Conservation (phyloP, 1,140 invertebrate species). For the Diabrotica undecimpunctata region DNA sequence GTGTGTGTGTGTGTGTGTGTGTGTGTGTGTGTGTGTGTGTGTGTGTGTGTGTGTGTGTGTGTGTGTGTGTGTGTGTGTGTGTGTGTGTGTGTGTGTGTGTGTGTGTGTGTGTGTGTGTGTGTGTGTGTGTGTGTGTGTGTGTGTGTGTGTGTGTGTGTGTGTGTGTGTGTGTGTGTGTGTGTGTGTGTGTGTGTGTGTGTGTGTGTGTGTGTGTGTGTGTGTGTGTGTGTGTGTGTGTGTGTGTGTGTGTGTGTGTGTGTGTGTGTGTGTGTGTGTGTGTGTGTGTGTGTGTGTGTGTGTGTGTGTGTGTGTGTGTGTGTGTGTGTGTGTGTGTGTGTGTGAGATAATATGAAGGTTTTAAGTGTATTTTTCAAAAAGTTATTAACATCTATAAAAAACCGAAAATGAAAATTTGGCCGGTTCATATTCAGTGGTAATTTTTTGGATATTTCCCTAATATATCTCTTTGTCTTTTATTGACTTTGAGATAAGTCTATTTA, state of each 20-base stretch:
- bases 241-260: conserved; percentile 4
- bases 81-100: conserved; percentile 11
- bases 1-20: conserved; percentile 1
- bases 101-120: conserved; percentile 10
- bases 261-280: conserved; percentile 12
- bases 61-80: conserved; percentile 12
- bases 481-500: no score
- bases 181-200: not conserved
- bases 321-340: not conserved
- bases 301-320: conserved; percentile 7
- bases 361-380: no score
- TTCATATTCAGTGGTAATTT: no score
- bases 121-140: conserved; percentile 5
- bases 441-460: no score
- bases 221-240: conserved; percentile 3
- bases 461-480: no score
- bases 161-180: not conserved
- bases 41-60: conserved; percentile 14
- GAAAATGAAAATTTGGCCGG: no score
- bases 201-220: conserved; percentile 5
- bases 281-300: conserved; percentile 5
- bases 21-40: conserved; percentile 10
- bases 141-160: no score
- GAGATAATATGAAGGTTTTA: no score
- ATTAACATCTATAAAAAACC: no score